A percentile compares a stretch with the other conserved stretches of the same genome.
Conservation (phyloP, 2,888 invertebrate genomes). For the Ganaspis brasiliensis region DNA sequence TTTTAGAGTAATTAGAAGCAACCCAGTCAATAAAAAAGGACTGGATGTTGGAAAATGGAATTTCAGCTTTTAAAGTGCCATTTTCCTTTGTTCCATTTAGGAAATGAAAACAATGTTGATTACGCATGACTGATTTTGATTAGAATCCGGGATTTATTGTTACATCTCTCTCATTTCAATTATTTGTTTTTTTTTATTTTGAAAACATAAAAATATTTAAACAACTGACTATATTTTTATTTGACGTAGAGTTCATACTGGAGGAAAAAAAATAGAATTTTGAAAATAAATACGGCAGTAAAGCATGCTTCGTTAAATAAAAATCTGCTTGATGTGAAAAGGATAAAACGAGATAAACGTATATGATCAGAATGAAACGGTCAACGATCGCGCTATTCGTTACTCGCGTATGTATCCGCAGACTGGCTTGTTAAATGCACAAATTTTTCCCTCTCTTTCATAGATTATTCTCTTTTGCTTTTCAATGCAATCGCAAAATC, state of each 20-base stretch:
- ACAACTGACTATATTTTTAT: constrained; percentile 2
- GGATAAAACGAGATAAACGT: constrained; percentile 16
- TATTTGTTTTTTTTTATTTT: no score
- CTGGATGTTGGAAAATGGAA: no score
- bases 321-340: background rate
- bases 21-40: no score
- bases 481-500: background rate
- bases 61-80: no score
- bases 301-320: constrained; percentile 17
- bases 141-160: no score
- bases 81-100: no score
- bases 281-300: background rate
- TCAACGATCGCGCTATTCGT: constrained; percentile 6
- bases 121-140: no score
- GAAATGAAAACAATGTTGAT: no score
- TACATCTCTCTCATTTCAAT: no score
- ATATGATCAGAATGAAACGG: constrained; percentile 19
- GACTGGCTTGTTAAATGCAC: background rate
- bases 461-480: background rate
- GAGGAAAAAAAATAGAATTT: constrained; percentile 8
- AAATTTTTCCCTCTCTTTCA: background rate
- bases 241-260: background rate
- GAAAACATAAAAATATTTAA: no score
- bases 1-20: no score
- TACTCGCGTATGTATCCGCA: background rate